These are phyloP conservation scores for Chiroxiphia lanceolata DNA, from an alignment of 2,797 vertebrate species.

Conservation along the genomic window DNA sequence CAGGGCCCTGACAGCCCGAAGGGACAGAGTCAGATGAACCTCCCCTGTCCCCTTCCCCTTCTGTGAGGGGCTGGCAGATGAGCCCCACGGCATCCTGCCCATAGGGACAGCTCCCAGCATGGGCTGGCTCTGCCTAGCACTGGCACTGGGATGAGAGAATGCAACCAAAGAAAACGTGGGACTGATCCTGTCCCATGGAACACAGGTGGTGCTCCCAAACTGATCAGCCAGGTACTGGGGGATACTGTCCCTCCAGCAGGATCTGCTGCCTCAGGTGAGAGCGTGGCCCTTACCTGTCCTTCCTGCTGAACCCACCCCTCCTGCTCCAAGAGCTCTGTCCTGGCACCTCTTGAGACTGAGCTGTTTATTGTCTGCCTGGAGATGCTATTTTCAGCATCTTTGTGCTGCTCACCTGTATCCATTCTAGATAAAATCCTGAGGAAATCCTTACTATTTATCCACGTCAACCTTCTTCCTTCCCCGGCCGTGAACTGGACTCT, in stretches of 20 bases:
- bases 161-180: rapidly evolving
- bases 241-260: neutral
- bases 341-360: neutral
- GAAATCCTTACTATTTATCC: neutral
- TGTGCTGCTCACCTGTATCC: neutral
- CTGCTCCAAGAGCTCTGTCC: neutral
- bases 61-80: neutral
- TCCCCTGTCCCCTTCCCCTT: neutral
- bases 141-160: neutral
- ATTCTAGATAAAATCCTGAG: neutral
- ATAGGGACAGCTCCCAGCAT: neutral
- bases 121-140: neutral
- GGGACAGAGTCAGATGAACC: neutral
- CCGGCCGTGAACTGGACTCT: neutral
- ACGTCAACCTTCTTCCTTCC: neutral
- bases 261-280: neutral
- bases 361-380: neutral
- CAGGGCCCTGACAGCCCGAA: rapidly evolving
- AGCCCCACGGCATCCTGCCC: neutral
- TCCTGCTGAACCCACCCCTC: neutral
- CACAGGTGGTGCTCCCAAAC: neutral
- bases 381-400: neutral
- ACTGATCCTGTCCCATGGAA: neutral
- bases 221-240: rapidly evolving
- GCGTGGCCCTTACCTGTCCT: neutral